A percentile compares a stretch with the other conserved stretches of the same genome.
Evolutionary conservation across 2,888 invertebrate genomes (phyloP).

Genomic region (Tipula lateralis): DNA sequence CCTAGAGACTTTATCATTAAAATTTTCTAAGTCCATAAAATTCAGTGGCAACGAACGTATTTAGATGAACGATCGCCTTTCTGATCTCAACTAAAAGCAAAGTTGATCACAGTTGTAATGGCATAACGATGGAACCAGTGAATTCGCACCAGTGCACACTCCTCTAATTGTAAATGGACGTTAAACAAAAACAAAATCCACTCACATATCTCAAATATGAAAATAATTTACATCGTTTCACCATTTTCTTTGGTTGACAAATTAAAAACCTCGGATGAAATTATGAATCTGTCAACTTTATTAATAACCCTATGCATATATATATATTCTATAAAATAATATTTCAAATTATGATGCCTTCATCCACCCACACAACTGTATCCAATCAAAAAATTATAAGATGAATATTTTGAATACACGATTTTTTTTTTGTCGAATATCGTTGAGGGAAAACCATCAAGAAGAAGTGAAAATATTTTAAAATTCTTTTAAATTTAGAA

Average conservation of each 20-base stretch:
- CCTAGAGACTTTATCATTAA: too few relatives aligned
- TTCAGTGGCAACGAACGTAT: too few relatives aligned
- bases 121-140: too few relatives aligned
- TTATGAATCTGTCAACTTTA: not conserved
- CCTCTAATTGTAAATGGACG: too few relatives aligned
- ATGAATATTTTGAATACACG: not conserved
- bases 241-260: not conserved
- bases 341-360: not conserved
- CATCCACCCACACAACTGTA: not conserved
- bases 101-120: too few relatives aligned
- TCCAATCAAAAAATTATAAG: conserved; percentile 3
- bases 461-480: not conserved
- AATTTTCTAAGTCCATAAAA: too few relatives aligned
- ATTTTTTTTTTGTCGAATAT: not conserved
- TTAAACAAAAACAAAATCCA: not conserved
- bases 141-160: too few relatives aligned
- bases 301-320: not conserved
- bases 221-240: not conserved
- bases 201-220: not conserved
- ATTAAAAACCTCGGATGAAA: not conserved
- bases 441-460: not conserved
- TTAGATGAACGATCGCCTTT: too few relatives aligned
- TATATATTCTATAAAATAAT: not conserved
- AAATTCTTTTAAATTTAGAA: not conserved
- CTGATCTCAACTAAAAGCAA: too few relatives aligned